Conservation (phyloP, 2,797 vertebrate species). For the Coregonus sp. region DNA sequence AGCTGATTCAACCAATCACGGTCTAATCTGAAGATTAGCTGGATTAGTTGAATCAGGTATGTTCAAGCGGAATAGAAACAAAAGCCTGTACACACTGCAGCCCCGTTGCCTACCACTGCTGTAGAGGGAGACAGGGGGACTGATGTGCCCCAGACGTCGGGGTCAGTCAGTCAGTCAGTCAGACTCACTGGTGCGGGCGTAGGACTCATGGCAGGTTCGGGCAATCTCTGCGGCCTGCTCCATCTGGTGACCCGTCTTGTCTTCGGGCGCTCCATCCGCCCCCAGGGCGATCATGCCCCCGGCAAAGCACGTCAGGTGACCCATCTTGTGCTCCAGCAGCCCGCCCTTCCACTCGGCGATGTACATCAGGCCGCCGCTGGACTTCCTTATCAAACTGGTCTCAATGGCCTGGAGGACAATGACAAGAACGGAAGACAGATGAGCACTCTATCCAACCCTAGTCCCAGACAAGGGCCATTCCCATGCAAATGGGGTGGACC, state of each 20-base stretch:
- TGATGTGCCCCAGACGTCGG: no score
- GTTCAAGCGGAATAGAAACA: no score
- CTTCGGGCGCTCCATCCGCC: conserved; percentile 84
- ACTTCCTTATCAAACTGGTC: conserved; percentile 92
- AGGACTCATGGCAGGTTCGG: conserved; percentile 94
- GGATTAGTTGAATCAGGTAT: no score
- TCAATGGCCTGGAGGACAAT: conserved; percentile 84
- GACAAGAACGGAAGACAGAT: neutral
- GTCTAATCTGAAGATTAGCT: no score
- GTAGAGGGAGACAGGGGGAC: no score
- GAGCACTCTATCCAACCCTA: neutral
- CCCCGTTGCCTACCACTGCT: no score
- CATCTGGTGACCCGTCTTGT: conserved; percentile 89
- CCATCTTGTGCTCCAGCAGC: conserved; percentile 97
- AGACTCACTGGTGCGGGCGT: conserved; percentile 87
- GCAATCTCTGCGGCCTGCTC: conserved; percentile 94
- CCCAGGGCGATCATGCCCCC: conserved; percentile 98
- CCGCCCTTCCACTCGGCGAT: conserved; percentile 98
- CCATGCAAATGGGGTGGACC: neutral
- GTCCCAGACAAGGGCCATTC: no score
- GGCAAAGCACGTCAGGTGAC: conserved; percentile 95
- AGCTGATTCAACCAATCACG: no score
- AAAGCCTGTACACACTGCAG: no score
- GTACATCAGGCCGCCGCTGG: conserved; percentile 88
- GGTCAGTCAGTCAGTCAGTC: neutral